phyloP scores from a whole-genome alignment of 2,888 invertebrate species.

The Chironomus tentans region DNA sequence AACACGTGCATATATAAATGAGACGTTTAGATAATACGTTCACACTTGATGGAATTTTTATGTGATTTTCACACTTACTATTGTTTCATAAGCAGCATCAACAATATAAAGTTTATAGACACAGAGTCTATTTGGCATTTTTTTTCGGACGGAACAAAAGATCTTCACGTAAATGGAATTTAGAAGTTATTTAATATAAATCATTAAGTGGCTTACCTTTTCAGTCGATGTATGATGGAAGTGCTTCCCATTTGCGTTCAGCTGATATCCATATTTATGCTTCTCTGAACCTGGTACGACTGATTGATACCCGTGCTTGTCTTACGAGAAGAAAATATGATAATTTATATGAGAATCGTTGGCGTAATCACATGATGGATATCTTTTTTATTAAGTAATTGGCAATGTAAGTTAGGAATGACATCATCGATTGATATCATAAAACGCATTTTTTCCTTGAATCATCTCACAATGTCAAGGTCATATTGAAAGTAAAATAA shows the following conservation, averaged over 20 bases:
- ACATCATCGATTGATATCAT: too few relatives aligned
- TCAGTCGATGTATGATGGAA: constrained; percentile 18
- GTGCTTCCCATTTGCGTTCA: constrained; percentile 3
- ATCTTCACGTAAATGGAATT: not conserved
- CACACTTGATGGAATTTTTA: not conserved
- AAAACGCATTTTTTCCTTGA: too few relatives aligned
- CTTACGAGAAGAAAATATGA: not conserved
- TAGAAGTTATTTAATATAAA: not conserved
- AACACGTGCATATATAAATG: too few relatives aligned
- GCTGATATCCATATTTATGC: constrained; percentile 8
- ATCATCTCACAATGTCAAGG: too few relatives aligned
- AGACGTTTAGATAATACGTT: not conserved
- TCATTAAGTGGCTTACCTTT: not conserved
- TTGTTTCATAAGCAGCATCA: not conserved
- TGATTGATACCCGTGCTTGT: not conserved
- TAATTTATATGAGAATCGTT: not conserved
- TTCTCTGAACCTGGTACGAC: not conserved
- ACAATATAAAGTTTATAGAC: not conserved
- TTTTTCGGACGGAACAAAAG: too few relatives aligned
- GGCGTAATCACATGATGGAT: not conserved
- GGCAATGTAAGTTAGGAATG: too few relatives aligned
- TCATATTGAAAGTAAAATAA: too few relatives aligned
- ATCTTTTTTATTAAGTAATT: not conserved
- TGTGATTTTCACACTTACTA: not conserved
- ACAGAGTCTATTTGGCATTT: too few relatives aligned